These are phyloP conservation scores for Eledona agricola DNA, from an alignment of 2,888 invertebrate genomes.

Conservation along the genomic window DNA sequence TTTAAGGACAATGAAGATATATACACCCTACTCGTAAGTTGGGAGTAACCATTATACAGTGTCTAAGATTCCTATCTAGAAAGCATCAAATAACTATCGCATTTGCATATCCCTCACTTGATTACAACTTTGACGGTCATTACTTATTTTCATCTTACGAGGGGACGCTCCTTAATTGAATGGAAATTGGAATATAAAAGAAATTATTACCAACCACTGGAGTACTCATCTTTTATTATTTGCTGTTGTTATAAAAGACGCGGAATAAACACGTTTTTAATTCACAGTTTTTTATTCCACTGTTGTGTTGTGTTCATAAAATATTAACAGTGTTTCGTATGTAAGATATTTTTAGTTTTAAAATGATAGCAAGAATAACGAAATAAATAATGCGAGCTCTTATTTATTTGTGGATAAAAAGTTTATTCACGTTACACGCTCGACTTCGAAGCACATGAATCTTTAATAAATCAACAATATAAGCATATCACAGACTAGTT, in stretches of 20 bases:
- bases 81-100: constrained; percentile 42
- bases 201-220: too few relatives aligned
- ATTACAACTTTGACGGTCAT: constrained; percentile 40
- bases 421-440: constrained; percentile 1
- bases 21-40: constrained; percentile 44
- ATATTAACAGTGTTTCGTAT: not conserved
- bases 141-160: constrained; percentile 34
- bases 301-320: not conserved
- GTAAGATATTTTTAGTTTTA: constrained; percentile 1
- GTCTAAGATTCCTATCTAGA: constrained; percentile 47
- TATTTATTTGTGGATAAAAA: not conserved
- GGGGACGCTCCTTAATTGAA: constrained; percentile 25
- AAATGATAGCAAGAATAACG: not conserved
- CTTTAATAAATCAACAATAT: constrained; percentile 29
- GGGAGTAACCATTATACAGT: constrained; percentile 39
- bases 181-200: too few relatives aligned
- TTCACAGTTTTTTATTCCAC: not conserved
- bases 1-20: not conserved
- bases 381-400: not conserved
- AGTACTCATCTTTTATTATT: too few relatives aligned
- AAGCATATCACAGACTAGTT: constrained; percentile 15
- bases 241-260: too few relatives aligned
- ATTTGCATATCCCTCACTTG: constrained; percentile 47
- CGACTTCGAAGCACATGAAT: constrained; percentile 35
- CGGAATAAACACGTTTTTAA: too few relatives aligned